phyloP scores from a whole-genome alignment of 2,888 invertebrate genomes.

The Leucophenga maculata region DNA sequence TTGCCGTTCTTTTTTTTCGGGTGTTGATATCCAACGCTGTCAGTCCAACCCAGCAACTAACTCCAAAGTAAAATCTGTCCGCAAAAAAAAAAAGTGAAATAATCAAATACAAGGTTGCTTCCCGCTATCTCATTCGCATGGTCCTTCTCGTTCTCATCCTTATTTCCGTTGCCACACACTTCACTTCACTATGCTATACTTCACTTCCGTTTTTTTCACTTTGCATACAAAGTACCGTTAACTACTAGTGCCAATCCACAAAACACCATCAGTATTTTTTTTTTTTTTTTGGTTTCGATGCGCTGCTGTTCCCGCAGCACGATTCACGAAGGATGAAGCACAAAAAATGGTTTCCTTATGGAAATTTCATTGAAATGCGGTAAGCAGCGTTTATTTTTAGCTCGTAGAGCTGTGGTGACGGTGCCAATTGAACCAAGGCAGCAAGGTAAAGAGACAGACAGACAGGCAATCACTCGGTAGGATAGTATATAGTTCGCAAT shows the following conservation, averaged over 20 bases:
- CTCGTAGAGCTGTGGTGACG: not conserved
- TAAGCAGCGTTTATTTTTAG: conserved; percentile 30
- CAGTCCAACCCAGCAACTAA: not conserved
- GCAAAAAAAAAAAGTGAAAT: conserved; percentile 18
- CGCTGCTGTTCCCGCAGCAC: not conserved
- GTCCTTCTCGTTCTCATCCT: not conserved
- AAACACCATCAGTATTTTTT: conserved; percentile 40
- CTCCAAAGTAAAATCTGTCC: not conserved
- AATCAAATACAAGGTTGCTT: conserved; percentile 29
- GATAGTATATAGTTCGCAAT: not conserved
- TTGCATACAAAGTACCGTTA: conserved; percentile 69
- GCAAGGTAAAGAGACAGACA: not conserved
- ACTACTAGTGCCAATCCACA: conserved; percentile 61
- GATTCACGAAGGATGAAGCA: not conserved
- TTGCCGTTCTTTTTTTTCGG: not conserved
- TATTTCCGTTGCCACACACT: not conserved
- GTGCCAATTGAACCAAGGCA: conserved; percentile 14
- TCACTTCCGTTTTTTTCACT: conserved; percentile 62
- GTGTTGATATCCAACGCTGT: conserved; percentile 20
- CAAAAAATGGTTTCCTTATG: conserved; percentile 61
- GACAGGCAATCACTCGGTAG: conserved; percentile 16
- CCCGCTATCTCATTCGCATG: not conserved
- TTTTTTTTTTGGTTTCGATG: not conserved
- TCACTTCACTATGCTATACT: conserved; percentile 28
- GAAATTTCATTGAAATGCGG: conserved; percentile 61